Evolutionary conservation across 2,888 invertebrate species (phyloP), one percentile per base, ranked within the genome.

Genomic region (Scaptodrosophila latifasciaeformis): DNA sequence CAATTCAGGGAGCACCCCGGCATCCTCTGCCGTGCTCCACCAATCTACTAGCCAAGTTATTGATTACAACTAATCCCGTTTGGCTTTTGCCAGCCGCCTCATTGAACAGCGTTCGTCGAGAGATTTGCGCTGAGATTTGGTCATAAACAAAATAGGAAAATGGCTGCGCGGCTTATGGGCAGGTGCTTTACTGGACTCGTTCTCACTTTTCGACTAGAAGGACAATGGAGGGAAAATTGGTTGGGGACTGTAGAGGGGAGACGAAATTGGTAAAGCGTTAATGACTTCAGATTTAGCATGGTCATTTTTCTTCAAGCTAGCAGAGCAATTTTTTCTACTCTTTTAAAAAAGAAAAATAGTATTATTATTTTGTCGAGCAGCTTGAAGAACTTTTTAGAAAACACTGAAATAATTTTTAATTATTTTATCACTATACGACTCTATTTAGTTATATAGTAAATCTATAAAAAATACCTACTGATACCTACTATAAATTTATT

Each of bases 11-110:
- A 10, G 39, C 39, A n/a, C 0, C 5, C 17, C 15, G 39, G 10
- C 18, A 39, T 10, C 27, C 17, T 21, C 13, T 13, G 10, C 27
- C 17, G n/a, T n/a, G 27, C 30, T 12, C 19, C 13, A 37, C 30
- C 30, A 24, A n/a, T n/a, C n/a, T n/a, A n/a, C n/a, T n/a, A 64
- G 51, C 65, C 68, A 76, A 79, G 80, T 76, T 76, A 76, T 76
- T 76, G 76, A 76, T 79, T 76, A 79, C 79, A 77, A 70, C 79
- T 76, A 79, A 76, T 76, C 79, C 79, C 68, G 79, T 63, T 69
- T 69, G 72, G 71, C 78, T 77, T 79, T 72, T 66, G 70, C 69
- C 76, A 76, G 67, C 70, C 79, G 76, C 68, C 79, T 74, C 81
- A 81, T 76, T 79, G 75, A 71, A 64, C 78, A 70, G 62, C 54